Evolutionary conservation across 2,888 invertebrate species (phyloP).

Genomic region (Volucella inanis): DNA sequence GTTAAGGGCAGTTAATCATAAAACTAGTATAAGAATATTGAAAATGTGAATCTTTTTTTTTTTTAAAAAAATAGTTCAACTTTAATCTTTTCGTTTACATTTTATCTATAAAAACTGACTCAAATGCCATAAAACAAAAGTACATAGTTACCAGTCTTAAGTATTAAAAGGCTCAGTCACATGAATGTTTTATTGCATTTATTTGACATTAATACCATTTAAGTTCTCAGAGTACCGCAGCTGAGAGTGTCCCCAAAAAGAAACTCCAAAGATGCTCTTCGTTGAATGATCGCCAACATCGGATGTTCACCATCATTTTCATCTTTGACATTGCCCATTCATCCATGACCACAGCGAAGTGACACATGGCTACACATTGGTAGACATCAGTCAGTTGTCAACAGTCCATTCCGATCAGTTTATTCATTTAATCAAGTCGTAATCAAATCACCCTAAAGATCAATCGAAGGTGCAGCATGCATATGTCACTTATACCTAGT

Average conservation of each 20-base stretch:
- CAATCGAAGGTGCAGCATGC: slow-evolving; percentile 72
- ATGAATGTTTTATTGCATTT: slow-evolving; percentile 8
- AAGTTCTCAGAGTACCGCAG: slow-evolving; percentile 5
- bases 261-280: slow-evolving; percentile 7
- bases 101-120: too few species aligned
- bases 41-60: too few species aligned
- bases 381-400: slow-evolving; percentile 73
- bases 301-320: slow-evolving; percentile 52
- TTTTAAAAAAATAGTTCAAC: too few species aligned
- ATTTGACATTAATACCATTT: slow-evolving; percentile 54
- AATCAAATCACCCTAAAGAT: slow-evolving; percentile 71
- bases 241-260: slow-evolving; percentile 12
- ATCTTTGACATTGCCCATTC: slow-evolving; percentile 63
- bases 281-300: slow-evolving; percentile 54
- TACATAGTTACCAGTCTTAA: too few species aligned
- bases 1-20: too few species aligned
- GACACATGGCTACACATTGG: slow-evolving; percentile 70
- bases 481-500: slow-evolving; percentile 62
- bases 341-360: slow-evolving; percentile 52
- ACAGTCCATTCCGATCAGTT: slow-evolving; percentile 68
- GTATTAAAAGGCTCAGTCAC: neutral
- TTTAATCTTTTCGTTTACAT: too few species aligned
- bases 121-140: too few species aligned
- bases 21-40: too few species aligned
- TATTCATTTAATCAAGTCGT: slow-evolving; percentile 71